phyloP scores from a whole-genome alignment of 1,140 invertebrate species.

The Pseudobourletiella spinata region DNA sequence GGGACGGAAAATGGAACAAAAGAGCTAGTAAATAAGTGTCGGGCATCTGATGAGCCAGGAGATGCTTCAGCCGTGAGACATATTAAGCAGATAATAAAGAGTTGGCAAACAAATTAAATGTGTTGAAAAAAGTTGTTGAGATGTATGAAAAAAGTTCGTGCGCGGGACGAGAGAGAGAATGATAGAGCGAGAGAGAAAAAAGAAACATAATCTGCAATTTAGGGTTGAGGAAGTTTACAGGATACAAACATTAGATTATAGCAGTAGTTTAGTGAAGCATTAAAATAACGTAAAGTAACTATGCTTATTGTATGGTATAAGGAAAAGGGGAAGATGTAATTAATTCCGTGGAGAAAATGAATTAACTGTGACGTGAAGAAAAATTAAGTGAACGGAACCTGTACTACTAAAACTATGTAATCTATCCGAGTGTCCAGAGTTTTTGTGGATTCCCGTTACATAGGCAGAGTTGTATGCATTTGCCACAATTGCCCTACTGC shows the following conservation, averaged over 20 bases:
- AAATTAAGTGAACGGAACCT: too few species aligned
- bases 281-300: not conserved
- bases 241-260: too few species aligned
- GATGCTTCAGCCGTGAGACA: not conserved
- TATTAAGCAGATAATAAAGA: not conserved
- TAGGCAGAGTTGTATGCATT: too few species aligned
- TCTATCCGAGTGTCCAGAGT: too few species aligned
- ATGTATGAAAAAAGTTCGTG: not conserved
- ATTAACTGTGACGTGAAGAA: too few species aligned
- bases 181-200: not conserved
- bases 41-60: not conserved
- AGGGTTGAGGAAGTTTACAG: too few species aligned
- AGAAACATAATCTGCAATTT: too few species aligned
- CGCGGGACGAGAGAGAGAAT: not conserved
- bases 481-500: too few species aligned
- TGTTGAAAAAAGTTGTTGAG: not conserved
- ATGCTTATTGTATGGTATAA: not conserved
- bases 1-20: slow-evolving; percentile 9
- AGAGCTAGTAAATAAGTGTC: not conserved
- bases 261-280: not conserved
- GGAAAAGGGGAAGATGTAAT: not conserved
- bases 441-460: too few species aligned
- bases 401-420: too few species aligned
- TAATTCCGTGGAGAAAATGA: too few species aligned
- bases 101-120: not conserved